Evolutionary conservation across 2,797 vertebrate species (phyloP).

Genomic region (Mus minutoides): DNA sequence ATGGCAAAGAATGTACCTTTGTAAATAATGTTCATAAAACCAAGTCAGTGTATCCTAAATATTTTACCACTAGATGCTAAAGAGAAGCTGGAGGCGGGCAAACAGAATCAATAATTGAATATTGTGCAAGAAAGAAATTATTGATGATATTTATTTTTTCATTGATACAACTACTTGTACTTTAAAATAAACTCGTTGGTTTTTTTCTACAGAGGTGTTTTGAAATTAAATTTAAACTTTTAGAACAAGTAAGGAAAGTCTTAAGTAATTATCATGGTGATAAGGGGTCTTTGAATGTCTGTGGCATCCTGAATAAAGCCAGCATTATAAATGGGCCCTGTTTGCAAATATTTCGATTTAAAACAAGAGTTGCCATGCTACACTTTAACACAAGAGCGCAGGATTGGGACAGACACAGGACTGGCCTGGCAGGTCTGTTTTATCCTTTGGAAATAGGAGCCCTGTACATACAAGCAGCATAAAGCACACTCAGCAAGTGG

Average conservation of each 20-base stretch:
- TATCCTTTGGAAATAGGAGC: background rate
- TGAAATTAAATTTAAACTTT: conserved; percentile 36
- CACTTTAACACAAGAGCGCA: conserved; percentile 55
- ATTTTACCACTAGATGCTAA: conserved; percentile 10
- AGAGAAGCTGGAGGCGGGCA: background rate
- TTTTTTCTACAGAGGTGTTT: background rate
- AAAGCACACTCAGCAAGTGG: background rate
- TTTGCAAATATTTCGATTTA: background rate
- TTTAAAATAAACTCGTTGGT: background rate
- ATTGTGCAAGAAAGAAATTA: background rate
- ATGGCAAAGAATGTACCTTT: conserved; percentile 27
- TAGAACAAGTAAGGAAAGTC: background rate
- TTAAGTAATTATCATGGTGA: background rate
- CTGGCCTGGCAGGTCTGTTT: background rate
- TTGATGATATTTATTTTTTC: conserved; percentile 24
- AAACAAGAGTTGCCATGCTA: conserved; percentile 10
- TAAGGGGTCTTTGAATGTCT: background rate
- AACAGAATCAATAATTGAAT: conserved; percentile 39
- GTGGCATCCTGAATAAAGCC: background rate
- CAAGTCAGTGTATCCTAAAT: conserved; percentile 25
- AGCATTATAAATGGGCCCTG: background rate
- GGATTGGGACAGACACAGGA: background rate
- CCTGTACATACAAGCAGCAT: background rate
- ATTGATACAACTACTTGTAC: background rate
- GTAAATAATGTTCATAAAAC: conserved; percentile 45